Evolutionary conservation across 2,113 vertebrate species (phyloP).

Genomic region (Stigmatopora argus): DNA sequence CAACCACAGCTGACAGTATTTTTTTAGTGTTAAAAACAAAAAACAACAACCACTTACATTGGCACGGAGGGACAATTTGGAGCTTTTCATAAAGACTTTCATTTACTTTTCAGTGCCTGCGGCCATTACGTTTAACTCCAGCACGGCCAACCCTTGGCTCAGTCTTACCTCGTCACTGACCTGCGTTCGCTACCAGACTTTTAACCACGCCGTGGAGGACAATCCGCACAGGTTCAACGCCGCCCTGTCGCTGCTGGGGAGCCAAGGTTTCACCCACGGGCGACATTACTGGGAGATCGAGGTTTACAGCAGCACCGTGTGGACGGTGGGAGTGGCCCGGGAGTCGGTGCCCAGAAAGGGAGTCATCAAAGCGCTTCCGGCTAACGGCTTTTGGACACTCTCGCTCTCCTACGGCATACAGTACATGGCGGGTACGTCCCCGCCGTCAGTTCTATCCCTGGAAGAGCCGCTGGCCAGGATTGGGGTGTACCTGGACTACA

Average conservation of each 20-base stretch:
- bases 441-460: slow-evolving; percentile 69
- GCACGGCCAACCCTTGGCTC: slow-evolving; percentile 76
- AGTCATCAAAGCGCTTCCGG: slow-evolving; percentile 72
- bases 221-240: slow-evolving; percentile 75
- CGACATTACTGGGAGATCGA: slow-evolving; percentile 78
- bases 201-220: slow-evolving; percentile 69
- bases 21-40: too few relatives aligned
- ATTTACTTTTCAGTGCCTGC: slow-evolving; percentile 55
- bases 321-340: slow-evolving; percentile 73
- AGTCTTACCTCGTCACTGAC: slow-evolving; percentile 72
- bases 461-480: slow-evolving; percentile 67
- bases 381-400: slow-evolving; percentile 77
- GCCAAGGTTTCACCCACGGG: slow-evolving; percentile 73
- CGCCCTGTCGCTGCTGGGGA: slow-evolving; percentile 71
- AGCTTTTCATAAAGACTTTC: neutral
- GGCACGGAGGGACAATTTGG: neutral
- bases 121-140: slow-evolving; percentile 74
- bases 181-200: slow-evolving; percentile 74
- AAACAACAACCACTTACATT: neutral
- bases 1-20: too few relatives aligned
- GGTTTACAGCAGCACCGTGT: slow-evolving; percentile 75
- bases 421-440: slow-evolving; percentile 74
- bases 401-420: slow-evolving; percentile 76
- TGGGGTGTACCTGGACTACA: slow-evolving; percentile 75
- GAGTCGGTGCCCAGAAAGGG: slow-evolving; percentile 73